Base-by-base conservation (phyloP, 2,113 vertebrate genomes). In the Psittacus erithacus region DNA sequence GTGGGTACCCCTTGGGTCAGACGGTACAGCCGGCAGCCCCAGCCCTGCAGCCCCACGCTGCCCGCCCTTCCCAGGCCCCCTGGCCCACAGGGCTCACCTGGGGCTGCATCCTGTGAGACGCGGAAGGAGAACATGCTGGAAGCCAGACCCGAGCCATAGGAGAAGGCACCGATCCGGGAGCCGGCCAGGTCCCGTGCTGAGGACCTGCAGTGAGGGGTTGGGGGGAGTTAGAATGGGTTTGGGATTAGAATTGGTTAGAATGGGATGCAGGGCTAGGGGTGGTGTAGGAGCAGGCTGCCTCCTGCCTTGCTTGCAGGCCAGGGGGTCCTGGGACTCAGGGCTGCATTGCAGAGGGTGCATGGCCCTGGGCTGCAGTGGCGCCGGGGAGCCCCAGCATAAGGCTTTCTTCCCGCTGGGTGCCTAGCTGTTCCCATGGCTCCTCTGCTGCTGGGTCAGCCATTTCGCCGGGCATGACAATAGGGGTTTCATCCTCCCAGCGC, bases 51-150 rank as follows among this genome's bases (percentile, higher is more conserved):
- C 53, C 62, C 57, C 50, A 9, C 0, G 0, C 13, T 2, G 0
- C 28, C 47, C 52, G 23, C 67, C 33, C 82, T 44, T 38, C 59
- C 64, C 3, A 0, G 43, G 6, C 19, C 31, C 47, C 13, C 35
- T 6, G 4, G 39, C 6, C 41, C 27, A 0, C 0, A 7, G 46
- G 15, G 79, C 97, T 95, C 91, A 98, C 98, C 98, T 1, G 97
- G 95, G 38, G 97, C 88, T 1, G 96, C 97, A 28, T 98, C 96
- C 86, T 97, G 82, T 0, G 97, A 97, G 10, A 95, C 98, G 0
- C 90, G 95, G 29, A 98, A 90, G 25, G 98, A 98, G 76, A 98
- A 98, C 74, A 98, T 95, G 90, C 98, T 98, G 67, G 98, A 98
- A 0, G 98, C 97, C 88, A 98, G 95, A 11, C 98, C 98, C 0